Evolutionary conservation across 2,888 invertebrate species (phyloP), one percentile per base, ranked within the genome.

Genomic region (Tachina fera): DNA sequence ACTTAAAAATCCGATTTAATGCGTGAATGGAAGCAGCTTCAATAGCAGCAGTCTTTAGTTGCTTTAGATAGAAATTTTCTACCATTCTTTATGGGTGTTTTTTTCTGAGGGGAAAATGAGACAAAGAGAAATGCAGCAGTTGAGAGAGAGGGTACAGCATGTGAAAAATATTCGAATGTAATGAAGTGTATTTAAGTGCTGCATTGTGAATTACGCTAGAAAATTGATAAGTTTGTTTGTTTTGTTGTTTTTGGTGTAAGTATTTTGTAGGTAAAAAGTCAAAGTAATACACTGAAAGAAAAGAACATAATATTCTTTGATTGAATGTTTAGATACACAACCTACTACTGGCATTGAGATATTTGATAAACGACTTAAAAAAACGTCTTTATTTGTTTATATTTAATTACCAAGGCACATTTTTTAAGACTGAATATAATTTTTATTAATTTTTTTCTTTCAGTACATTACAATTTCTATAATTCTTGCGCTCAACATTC

Each of bases 161-260:
- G 61, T 60, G 45, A 79, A 71, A 67, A 76, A 58, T 75, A 82
- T 67, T 79, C 43, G 41, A 79, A 79, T 65, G 78, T 82, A 85
- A 85, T 85, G 84, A 85, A 85, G 85, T 83, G 82, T 56, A 79
- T 67, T 76, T 71, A 82, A 86, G 85, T 79, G 78, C 60, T 78
- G 82, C 70, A 75, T 70, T 85, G 71, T 58, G 53, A 63, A 78
- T 56, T 16, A 67, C 13, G 45, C 14, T 49, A 19, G 67, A 67
- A 71, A 76, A 77, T 72, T 83, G 77, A 71, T 71, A 83, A 72
- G 58, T 65, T 77, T 58, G 70, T 65, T 65, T 71, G 76, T 0
- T 63, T 75, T 53, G 31, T 43, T 4, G 41, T 43, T 13, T 13
- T 49, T 14, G 19, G 10, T 41, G 63, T 53, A 63, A 51, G 53